A percentile compares a stretch with the other conserved stretches of the same genome.
phyloP scores from a whole-genome alignment of 2,888 invertebrate species.

The Hypomecis punctinalis region DNA sequence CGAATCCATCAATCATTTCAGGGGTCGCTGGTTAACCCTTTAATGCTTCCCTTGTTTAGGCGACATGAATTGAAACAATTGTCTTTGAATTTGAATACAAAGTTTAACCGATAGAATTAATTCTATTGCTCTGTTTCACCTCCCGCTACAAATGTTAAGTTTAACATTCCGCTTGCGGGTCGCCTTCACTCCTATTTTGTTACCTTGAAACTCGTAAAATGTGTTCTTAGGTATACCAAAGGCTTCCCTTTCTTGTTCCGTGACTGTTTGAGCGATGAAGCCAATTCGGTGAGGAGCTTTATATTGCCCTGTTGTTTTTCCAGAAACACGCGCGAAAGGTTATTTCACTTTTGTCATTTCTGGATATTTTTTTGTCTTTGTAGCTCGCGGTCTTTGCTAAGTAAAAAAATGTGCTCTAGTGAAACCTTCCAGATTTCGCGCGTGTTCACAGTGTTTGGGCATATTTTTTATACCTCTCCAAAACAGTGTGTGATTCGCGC shows the following conservation, averaged over 20 bases:
- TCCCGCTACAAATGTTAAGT: conserved; percentile 74
- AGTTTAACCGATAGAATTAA: conserved; percentile 81
- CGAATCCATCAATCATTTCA: conserved; percentile 64
- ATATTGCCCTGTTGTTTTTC: conserved; percentile 30
- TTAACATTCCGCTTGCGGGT: conserved; percentile 66
- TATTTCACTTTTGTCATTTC: conserved; percentile 5
- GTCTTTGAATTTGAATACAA: conserved; percentile 75
- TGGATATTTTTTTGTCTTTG: conserved; percentile 2
- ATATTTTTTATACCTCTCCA: conserved; percentile 36
- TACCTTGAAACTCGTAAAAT: conserved; percentile 54
- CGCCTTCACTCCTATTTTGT: conserved; percentile 58
- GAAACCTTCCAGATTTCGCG: conserved; percentile 3
- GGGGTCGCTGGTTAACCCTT: conserved; percentile 67
- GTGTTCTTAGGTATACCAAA: conserved; percentile 46
- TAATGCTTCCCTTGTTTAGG: conserved; percentile 70
- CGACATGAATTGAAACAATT: conserved; percentile 73
- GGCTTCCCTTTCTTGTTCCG: conserved; percentile 49
- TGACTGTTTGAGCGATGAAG: conserved; percentile 43
- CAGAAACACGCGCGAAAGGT: conserved; percentile 12
- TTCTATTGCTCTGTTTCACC: conserved; percentile 78
- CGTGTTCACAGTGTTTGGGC: conserved; percentile 26
- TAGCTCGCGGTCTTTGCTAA: not conserved
- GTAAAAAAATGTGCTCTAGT: conserved; percentile 6
- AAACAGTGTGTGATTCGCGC: conserved; percentile 33
- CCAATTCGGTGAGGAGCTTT: conserved; percentile 36